phyloP scores from a whole-genome alignment of 1,140 invertebrate genomes.

The Formica selysi region DNA sequence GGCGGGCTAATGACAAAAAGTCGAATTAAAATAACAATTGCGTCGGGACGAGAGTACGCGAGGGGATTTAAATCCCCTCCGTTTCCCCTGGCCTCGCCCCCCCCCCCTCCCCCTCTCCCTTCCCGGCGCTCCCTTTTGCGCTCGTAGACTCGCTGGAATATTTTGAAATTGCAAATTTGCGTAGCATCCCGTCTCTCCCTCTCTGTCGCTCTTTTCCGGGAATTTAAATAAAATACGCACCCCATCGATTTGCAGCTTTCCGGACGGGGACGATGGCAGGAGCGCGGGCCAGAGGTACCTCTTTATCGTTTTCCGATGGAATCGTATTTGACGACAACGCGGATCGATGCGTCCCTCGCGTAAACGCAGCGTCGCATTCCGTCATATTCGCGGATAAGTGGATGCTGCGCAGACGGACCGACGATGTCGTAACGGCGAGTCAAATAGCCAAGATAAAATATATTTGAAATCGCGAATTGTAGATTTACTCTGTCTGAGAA shows the following conservation, averaged over 20 bases:
- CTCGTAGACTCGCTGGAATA: constrained; percentile 32
- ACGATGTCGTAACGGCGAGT: neutral
- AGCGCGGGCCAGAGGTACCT: constrained; percentile 12
- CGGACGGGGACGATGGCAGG: neutral
- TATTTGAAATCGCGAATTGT: neutral
- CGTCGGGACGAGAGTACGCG: constrained; percentile 51
- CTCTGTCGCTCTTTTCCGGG: neutral
- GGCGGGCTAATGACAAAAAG: constrained; percentile 80
- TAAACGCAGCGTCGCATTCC: constrained; percentile 48
- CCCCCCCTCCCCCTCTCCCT: too few species aligned
- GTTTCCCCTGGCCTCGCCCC: neutral
- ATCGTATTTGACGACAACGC: constrained; percentile 59
- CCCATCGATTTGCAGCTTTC: constrained; percentile 61
- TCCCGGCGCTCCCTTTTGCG: constrained; percentile 33
- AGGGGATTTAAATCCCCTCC: constrained; percentile 40
- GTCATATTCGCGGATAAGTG: constrained; percentile 40
- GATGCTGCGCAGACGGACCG: neutral
- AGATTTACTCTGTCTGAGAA: neutral
- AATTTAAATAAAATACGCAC: constrained; percentile 65
- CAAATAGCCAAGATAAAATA: neutral
- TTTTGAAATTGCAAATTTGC: constrained; percentile 66
- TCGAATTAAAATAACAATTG: constrained; percentile 82
- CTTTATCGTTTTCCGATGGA: constrained; percentile 63
- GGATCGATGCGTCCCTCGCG: constrained; percentile 50
- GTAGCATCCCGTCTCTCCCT: constrained; percentile 9